Conservation (phyloP, 2,888 invertebrate species). For the Lycophotia porphyrea region DNA sequence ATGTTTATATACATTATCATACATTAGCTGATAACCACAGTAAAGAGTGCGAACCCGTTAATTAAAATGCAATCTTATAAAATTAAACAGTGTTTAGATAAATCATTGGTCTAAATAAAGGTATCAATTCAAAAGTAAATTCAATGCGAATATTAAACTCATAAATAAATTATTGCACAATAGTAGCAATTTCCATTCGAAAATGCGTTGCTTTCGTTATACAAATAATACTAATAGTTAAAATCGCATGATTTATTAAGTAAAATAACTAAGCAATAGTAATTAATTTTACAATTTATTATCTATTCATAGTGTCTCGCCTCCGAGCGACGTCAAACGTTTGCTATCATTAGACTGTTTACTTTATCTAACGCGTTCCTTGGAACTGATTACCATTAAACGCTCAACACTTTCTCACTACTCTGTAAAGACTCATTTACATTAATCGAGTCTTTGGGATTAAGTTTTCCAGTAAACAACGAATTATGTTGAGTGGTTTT, state of each 20-base stretch:
- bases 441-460: background rate
- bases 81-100: constrained; percentile 10
- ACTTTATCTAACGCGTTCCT: constrained; percentile 16
- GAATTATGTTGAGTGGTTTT: constrained; percentile 10
- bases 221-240: background rate
- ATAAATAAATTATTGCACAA: constrained; percentile 13
- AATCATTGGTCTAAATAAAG: background rate
- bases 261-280: constrained; percentile 13
- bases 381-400: constrained; percentile 22
- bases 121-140: background rate
- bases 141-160: constrained; percentile 2
- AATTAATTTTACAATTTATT: constrained; percentile 5
- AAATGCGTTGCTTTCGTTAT: background rate
- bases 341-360: constrained; percentile 22
- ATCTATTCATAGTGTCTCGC: constrained; percentile 2
- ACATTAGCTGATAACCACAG: background rate
- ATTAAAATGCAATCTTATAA: background rate
- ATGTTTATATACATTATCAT: too few species aligned
- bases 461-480: background rate
- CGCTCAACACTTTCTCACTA: constrained; percentile 13
- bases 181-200: background rate
- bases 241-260: background rate
- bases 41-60: too few species aligned
- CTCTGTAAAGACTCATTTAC: constrained; percentile 17
- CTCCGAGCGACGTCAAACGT: background rate